Percentiles rank a stretch among this genome's conserved stretches.
Conservation (phyloP, 2,888 invertebrate genomes). For the Ornithoptera priamus region DNA sequence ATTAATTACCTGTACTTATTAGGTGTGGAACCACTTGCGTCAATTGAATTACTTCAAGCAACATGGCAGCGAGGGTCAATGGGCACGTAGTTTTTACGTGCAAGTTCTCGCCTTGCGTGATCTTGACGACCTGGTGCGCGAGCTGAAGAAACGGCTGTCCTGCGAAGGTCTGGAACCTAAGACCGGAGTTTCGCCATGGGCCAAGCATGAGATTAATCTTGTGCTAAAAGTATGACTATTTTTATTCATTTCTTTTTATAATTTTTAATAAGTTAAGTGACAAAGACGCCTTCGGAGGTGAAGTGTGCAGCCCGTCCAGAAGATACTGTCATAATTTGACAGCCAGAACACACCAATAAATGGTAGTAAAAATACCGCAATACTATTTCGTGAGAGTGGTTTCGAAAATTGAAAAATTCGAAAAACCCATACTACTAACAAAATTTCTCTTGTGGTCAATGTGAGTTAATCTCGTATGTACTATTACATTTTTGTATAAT, state of each 20-base stretch:
- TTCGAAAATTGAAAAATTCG: no score
- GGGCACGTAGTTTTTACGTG: slow-evolving; percentile 86
- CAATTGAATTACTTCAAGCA: slow-evolving; percentile 79
- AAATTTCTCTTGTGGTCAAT: no score
- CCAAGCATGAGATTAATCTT: slow-evolving; percentile 52
- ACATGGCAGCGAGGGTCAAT: slow-evolving; percentile 73
- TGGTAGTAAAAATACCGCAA: no score
- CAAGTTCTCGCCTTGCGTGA: slow-evolving; percentile 87
- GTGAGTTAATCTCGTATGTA: no score
- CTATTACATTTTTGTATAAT: no score
- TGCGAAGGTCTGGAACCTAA: slow-evolving; percentile 80
- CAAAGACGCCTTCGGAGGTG: no score
- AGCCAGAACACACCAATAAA: no score
- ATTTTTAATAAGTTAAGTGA: no score
- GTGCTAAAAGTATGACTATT: slow-evolving; percentile 57
- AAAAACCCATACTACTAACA: no score
- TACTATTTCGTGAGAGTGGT: no score
- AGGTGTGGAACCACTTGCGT: slow-evolving; percentile 86
- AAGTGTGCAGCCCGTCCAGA: no score
- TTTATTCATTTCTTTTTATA: not conserved
- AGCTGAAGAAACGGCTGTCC: slow-evolving; percentile 83
- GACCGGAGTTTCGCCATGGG: slow-evolving; percentile 60
- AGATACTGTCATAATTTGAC: no score
- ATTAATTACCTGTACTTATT: slow-evolving; percentile 1
- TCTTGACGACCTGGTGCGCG: slow-evolving; percentile 84